Percentiles rank a stretch among this genome's conserved stretches.
Conservation (phyloP, 2,888 invertebrate genomes). For the Galeruca laticollis region DNA sequence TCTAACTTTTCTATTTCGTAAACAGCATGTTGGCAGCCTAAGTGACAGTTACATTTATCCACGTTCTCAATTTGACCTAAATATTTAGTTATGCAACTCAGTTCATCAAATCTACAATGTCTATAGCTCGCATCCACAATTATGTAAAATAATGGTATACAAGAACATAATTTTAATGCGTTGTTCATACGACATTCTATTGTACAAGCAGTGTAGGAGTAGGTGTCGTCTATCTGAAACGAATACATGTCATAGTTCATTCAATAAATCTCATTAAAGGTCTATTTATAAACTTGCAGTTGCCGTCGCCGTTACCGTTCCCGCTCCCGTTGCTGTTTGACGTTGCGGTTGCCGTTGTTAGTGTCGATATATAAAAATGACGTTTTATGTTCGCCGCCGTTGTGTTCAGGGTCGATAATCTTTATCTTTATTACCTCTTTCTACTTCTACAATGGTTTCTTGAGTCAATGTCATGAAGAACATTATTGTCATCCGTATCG, state of each 20-base stretch:
- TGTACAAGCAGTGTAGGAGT: slow-evolving; percentile 81
- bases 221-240: slow-evolving; percentile 64
- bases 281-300: too few relatives aligned
- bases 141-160: slow-evolving; percentile 80
- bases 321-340: too few relatives aligned
- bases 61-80: slow-evolving; percentile 71
- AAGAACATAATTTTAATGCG: slow-evolving; percentile 74
- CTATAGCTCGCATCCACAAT: slow-evolving; percentile 68
- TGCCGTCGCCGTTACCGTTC: too few relatives aligned
- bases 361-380: too few relatives aligned
- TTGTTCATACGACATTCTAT: slow-evolving; percentile 79
- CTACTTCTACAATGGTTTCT: too few relatives aligned
- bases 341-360: too few relatives aligned
- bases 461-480: too few relatives aligned
- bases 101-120: slow-evolving; percentile 72
- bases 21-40: slow-evolving; percentile 81
- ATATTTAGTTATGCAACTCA: slow-evolving; percentile 72
- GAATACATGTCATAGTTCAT: background rate
- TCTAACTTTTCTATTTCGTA: slow-evolving; percentile 81
- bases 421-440: too few relatives aligned
- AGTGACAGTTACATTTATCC: slow-evolving; percentile 76
- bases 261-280: background rate
- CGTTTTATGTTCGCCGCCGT: too few relatives aligned
- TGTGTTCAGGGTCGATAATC: too few relatives aligned
- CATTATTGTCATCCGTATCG: too few relatives aligned